Percentiles rank a stretch among this genome's conserved stretches.
Evolutionary conservation across 2,797 vertebrate species (phyloP).

Genomic region (Cryptoblepharus egeriae): DNA sequence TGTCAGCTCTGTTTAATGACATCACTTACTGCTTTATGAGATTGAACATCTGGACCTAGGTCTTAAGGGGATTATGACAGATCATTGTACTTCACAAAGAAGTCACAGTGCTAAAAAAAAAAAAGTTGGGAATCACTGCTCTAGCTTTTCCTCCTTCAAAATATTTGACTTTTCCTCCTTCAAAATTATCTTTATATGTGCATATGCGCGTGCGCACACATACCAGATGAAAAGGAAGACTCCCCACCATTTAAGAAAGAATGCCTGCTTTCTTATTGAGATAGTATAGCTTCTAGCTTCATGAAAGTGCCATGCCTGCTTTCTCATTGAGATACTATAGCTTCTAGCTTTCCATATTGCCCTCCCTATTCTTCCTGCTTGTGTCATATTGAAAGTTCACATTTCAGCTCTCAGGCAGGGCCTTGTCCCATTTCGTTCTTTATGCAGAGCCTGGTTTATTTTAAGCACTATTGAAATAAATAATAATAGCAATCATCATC

Average conservation of each 20-base stretch:
- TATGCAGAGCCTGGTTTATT: slow-evolving; percentile 20
- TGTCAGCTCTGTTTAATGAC: no score
- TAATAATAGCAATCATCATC: slow-evolving; percentile 30
- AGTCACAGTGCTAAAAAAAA: no score
- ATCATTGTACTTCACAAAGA: no score
- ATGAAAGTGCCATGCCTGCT: neutral
- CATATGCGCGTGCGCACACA: neutral
- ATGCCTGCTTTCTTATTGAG: neutral
- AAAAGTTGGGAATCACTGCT: neutral
- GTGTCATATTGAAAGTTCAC: neutral
- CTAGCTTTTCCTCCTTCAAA: neutral
- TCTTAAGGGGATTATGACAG: no score
- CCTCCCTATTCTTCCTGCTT: neutral
- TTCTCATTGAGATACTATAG: neutral
- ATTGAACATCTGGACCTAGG: no score
- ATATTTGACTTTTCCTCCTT: no score
- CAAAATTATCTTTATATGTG: no score
- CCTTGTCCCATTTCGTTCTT: neutral
- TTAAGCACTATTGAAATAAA: slow-evolving; percentile 26
- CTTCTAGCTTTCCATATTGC: no score
- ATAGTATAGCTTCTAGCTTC: neutral
- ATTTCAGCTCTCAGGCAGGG: neutral
- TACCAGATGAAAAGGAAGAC: neutral
- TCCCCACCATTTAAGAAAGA: neutral
- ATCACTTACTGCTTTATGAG: no score